Percentiles rank a stretch among this genome's conserved stretches.
These are phyloP conservation scores for Tenthredo amoena DNA, from an alignment of 2,888 invertebrate species.

Conservation along the genomic window DNA sequence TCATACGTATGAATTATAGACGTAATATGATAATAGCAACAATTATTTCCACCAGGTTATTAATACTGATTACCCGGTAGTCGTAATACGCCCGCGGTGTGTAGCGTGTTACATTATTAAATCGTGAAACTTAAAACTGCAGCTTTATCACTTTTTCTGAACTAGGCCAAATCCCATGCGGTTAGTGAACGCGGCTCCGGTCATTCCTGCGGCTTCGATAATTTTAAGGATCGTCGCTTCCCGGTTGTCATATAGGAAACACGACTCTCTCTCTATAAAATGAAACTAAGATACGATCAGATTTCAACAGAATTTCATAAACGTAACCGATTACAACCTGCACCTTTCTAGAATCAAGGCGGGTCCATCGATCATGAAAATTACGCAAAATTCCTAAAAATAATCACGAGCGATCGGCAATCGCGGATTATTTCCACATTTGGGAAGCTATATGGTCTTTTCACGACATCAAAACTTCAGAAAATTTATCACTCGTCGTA, in stretches of 20 bases:
- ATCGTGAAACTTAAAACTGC: neutral
- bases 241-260: neutral
- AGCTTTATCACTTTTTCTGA: neutral
- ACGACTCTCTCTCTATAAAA: neutral
- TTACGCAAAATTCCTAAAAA: neutral
- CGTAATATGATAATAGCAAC: neutral
- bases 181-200: neutral
- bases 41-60: constrained; percentile 10
- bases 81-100: neutral
- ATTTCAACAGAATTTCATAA: neutral
- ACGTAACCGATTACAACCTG: neutral
- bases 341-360: neutral
- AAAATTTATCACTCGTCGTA: neutral
- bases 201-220: neutral
- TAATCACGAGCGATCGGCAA: neutral
- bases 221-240: neutral
- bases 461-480: neutral
- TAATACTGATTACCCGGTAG: neutral
- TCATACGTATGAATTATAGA: neutral
- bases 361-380: neutral
- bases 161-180: neutral
- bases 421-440: neutral
- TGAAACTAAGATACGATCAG: neutral
- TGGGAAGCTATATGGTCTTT: neutral
- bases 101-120: neutral